Base-by-base conservation (phyloP, 2,888 invertebrate species). In the Protodeltote pygarga region DNA sequence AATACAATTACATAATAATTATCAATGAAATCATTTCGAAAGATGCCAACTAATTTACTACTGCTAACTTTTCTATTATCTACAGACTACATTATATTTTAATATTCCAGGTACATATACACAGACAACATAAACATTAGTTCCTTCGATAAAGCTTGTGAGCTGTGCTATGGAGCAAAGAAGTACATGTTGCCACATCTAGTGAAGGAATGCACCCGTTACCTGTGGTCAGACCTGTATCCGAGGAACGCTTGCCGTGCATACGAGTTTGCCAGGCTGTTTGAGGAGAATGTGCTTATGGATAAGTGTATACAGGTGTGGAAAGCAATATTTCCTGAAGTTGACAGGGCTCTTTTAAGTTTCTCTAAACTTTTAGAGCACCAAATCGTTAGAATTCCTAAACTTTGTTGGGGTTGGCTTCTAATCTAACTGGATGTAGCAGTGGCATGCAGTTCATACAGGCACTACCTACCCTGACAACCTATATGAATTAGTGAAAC, bases 131-230 rank as follows among this genome's bases (percentile, higher is more conserved):
- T 97, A 23, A 95, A 95, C 65, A 94, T 97, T 5, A 94, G 94
- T 48, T 96, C 96, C 0, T 97, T 97, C 78, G 97, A 97, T 71
- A 95, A 97, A 75, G 97, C 97, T 0, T 97, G 97, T 79, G 97
- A 97, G 71, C 81, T 97, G 20, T 97, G 97, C 76, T 97, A 97
- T 79, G 96, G 96, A 40, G 97, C 97, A 5, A 97, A 97, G 74
- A 97, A 97, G 74, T 97, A 97, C 71, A 96, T 97, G 95, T 81
- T 97, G 41, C 97, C 97, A 0, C 95, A 95, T 80, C 91, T 97
- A 5, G 96, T 97, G 0, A 95, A 96, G 59, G 95, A 96, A 66
- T 97, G 97, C 76, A 97, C 96, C 0, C 94, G 95, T 54, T 97
- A 95, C 73, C 87, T 97, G n/a, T 97, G 97, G 96, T 95, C 95